phyloP scores from a whole-genome alignment of 2,888 invertebrate genomes.

The Morpho achilles region DNA sequence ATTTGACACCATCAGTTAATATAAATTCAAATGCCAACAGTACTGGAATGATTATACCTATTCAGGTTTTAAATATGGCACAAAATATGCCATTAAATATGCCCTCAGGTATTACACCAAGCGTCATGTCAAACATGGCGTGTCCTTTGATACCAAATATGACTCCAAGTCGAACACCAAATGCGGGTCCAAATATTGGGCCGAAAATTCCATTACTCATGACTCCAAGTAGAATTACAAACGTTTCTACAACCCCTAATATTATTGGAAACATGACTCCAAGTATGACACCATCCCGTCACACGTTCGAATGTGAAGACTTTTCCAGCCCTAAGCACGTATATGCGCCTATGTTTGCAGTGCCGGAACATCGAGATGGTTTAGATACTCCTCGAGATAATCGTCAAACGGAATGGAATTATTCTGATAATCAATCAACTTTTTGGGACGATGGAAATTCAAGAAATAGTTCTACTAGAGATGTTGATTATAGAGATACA shows the following conservation, averaged over 20 bases:
- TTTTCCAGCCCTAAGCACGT: slow-evolving; percentile 46
- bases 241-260: slow-evolving; percentile 25
- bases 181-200: slow-evolving; percentile 30
- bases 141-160: slow-evolving; percentile 26
- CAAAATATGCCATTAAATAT: slow-evolving; percentile 13
- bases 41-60: slow-evolving; percentile 1
- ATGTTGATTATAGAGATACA: slow-evolving; percentile 29
- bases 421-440: slow-evolving; percentile 4
- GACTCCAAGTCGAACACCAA: slow-evolving; percentile 29
- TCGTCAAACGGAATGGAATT: slow-evolving; percentile 16
- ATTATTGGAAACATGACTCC: slow-evolving; percentile 33
- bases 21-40: slow-evolving; percentile 13
- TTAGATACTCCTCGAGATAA: slow-evolving; percentile 31
- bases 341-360: slow-evolving; percentile 50
- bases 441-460: slow-evolving; percentile 33
- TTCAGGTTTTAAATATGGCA: slow-evolving; percentile 16
- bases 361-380: slow-evolving; percentile 38
- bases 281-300: slow-evolving; percentile 42
- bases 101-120: slow-evolving; percentile 17
- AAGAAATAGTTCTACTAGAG: slow-evolving; percentile 27
- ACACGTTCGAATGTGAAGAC: slow-evolving; percentile 46
- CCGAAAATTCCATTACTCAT: slow-evolving; percentile 26
- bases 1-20: slow-evolving; percentile 4
- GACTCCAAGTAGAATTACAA: slow-evolving; percentile 31
- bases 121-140: slow-evolving; percentile 17